Percentiles rank a stretch among this genome's conserved stretches.
Evolutionary conservation across 2,888 invertebrate species (phyloP).

Genomic region (Drosophila neutralis): DNA sequence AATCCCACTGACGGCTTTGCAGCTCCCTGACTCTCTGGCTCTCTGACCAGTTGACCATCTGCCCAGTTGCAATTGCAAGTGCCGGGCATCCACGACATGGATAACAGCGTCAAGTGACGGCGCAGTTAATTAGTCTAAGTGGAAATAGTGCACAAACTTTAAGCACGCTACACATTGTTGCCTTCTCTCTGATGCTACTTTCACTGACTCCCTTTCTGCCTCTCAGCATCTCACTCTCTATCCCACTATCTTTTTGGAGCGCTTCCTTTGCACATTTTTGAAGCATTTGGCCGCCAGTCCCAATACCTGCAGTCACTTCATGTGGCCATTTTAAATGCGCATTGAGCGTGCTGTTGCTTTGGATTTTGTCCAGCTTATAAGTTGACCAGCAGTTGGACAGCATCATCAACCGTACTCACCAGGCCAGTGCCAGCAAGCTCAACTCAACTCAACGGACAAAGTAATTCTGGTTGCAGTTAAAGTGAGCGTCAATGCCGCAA

Average conservation of each 20-base stretch:
- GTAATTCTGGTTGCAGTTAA: constrained; percentile 12
- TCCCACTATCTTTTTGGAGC: not conserved
- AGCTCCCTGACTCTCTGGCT: constrained; percentile 6
- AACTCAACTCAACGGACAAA: constrained; percentile 29
- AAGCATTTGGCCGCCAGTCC: constrained; percentile 21
- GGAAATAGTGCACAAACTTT: constrained; percentile 77
- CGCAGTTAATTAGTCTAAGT: constrained; percentile 80
- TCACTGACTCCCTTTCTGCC: constrained; percentile 8
- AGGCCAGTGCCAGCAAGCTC: constrained; percentile 3
- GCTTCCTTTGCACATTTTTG: constrained; percentile 20
- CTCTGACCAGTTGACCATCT: constrained; percentile 12
- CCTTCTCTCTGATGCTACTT: constrained; percentile 31
- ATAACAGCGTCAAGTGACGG: constrained; percentile 73
- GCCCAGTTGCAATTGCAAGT: constrained; percentile 11
- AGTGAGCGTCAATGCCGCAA: constrained; percentile 20
- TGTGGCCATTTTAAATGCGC: constrained; percentile 61
- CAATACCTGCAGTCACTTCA: constrained; percentile 24
- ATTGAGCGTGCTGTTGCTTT: constrained; percentile 55
- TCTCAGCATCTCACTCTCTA: constrained; percentile 2
- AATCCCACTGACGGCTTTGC: constrained; percentile 26
- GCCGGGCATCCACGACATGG: constrained; percentile 38
- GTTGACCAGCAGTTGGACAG: constrained; percentile 12
- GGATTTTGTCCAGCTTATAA: constrained; percentile 30
- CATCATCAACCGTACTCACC: constrained; percentile 3
- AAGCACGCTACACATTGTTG: constrained; percentile 58